phyloP scores from a whole-genome alignment of 2,888 invertebrate species.

The Nemurella pictetii region DNA sequence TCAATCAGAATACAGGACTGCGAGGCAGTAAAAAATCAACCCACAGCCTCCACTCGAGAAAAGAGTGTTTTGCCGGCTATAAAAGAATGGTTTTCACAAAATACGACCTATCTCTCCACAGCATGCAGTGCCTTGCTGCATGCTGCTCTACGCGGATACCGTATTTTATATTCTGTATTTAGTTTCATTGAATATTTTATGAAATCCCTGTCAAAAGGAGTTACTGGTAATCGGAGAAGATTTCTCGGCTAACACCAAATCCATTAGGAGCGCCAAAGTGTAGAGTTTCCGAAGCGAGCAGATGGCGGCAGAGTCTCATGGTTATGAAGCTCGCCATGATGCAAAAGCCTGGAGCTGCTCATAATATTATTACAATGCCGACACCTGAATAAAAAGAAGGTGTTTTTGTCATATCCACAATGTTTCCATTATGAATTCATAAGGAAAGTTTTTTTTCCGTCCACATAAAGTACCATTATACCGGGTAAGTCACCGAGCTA shows the following conservation, averaged over 20 bases:
- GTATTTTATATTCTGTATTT: neutral
- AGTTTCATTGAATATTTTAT: conserved; percentile 12
- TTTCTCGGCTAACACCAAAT: conserved; percentile 7
- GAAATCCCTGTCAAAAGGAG: conserved; percentile 28
- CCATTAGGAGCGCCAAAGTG: conserved; percentile 9
- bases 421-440: too few relatives aligned
- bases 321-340: conserved; percentile 2
- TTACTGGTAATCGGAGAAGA: conserved; percentile 15
- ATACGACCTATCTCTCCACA: neutral
- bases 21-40: neutral
- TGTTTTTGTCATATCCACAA: too few relatives aligned
- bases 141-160: neutral
- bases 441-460: too few relatives aligned
- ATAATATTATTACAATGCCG: neutral
- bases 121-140: too few relatives aligned
- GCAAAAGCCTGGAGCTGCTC: neutral
- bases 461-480: too few relatives aligned
- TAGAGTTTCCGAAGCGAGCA: conserved; percentile 14
- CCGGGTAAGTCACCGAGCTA: too few relatives aligned
- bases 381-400: neutral
- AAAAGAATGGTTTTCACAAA: too few relatives aligned
- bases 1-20: neutral
- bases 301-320: neutral
- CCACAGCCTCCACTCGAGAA: neutral
- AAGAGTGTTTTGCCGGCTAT: too few relatives aligned